Base-by-base conservation (phyloP, 1,140 invertebrate species). In the Cydia splendana region DNA sequence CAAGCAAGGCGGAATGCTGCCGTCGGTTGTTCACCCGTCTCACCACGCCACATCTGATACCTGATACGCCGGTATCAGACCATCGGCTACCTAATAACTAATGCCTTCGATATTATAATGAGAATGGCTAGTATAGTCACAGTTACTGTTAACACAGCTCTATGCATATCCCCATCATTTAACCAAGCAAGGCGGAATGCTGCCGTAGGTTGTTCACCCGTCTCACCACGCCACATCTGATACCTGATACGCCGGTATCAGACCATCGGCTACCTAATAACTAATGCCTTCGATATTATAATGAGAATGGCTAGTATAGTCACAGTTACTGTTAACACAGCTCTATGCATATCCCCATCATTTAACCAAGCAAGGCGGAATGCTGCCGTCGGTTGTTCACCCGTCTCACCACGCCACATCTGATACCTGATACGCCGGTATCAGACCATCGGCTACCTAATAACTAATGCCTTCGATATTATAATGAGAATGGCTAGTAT, bases 391-490 rank as follows among this genome's bases (percentile, higher is more conserved):
- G 87, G 86, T 87, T 89, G 87, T 88, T 89, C 86, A 87, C 87
- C 87, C 88, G 87, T 89, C 85, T 82, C 82, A 83, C 78, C 77
- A 75, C 82, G 81, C 83, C 84, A 87, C 85, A 88, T 88, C 87
- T 87, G 86, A 90, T 88, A 90, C 81, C 80, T 82, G 84, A 90
- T 90, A 90, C 83, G 82, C 77, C 79, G 85, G 82, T 89, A 89
- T 86, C 84, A 82, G 80, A 83, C 77, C 85, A 86, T 89, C 88
- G 83, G 87, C 88, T 87, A 90, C 87, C 83, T 85, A 85, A 71
- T 71, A 71, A 84, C 81, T 81, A 85, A 88, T 87, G 82, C 82
- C 81, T 78, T 74, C 78, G 82, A 88, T 86, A 87, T 88, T 86
- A 84, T 87, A 87, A 89, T 88, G 84, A 86, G 86, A n/a, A n/a